Percentiles rank a stretch among this genome's conserved stretches.
phyloP scores from a whole-genome alignment of 2,113 vertebrate species.

The Melanocharis versteri region DNA sequence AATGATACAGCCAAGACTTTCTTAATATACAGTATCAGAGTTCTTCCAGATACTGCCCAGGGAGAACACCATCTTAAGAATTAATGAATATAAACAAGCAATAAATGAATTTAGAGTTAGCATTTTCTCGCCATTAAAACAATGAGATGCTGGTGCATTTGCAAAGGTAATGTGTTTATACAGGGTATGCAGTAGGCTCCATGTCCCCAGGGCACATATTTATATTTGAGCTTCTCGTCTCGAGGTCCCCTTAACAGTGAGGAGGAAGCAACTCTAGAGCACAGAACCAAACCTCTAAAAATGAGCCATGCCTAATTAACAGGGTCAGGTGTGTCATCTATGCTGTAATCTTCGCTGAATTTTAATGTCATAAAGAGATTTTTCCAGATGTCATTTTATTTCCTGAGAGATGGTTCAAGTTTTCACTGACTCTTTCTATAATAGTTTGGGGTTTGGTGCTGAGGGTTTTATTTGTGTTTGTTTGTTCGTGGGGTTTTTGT shows the following conservation, averaged over 20 bases:
- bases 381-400: background rate
- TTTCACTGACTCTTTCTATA: background rate
- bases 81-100: background rate
- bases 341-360: background rate
- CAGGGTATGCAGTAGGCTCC: background rate
- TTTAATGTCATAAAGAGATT: background rate
- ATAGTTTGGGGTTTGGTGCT: background rate
- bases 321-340: background rate
- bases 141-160: background rate
- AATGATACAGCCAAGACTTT: background rate
- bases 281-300: background rate
- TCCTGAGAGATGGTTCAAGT: background rate
- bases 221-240: background rate
- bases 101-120: background rate
- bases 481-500: background rate
- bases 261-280: background rate
- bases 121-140: background rate
- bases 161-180: background rate
- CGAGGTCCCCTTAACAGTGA: background rate
- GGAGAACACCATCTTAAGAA: background rate
- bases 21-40: background rate
- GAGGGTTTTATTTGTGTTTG: background rate
- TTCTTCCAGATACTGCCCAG: background rate
- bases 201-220: background rate
- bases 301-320: background rate